Conservation (phyloP, 2,797 vertebrate genomes). For the Acanthiza pusilla region DNA sequence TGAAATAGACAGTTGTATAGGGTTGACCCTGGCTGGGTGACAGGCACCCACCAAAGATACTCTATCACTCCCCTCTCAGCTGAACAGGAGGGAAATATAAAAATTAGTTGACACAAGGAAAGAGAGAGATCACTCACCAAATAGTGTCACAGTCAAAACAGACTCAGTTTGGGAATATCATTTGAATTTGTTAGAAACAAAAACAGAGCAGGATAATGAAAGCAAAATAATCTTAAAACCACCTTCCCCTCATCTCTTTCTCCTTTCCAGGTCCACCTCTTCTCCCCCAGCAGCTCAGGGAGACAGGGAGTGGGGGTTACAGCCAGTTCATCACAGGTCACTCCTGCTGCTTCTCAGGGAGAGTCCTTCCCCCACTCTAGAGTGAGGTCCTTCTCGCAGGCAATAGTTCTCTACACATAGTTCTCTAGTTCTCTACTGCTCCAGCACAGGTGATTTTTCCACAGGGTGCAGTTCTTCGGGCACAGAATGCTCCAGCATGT, state of each 20-base stretch:
- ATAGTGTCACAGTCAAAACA: neutral
- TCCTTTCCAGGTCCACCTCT: neutral
- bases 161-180: neutral
- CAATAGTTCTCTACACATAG: neutral
- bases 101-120: neutral
- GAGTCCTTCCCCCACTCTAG: neutral
- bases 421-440: too few relatives aligned
- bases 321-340: neutral
- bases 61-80: neutral
- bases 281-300: neutral
- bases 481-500: too few relatives aligned
- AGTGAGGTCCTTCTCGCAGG: neutral
- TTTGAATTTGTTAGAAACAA: neutral
- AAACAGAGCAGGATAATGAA: neutral
- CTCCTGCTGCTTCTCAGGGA: neutral
- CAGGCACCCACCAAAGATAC: neutral
- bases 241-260: neutral
- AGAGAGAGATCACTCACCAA: neutral
- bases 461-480: neutral
- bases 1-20: neutral
- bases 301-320: neutral
- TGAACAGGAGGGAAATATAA: neutral
- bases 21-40: neutral
- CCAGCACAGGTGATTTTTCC: neutral
- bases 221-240: neutral